Base-by-base conservation (phyloP, 2,888 invertebrate genomes). In the Hirtodrosophila histrioides region DNA sequence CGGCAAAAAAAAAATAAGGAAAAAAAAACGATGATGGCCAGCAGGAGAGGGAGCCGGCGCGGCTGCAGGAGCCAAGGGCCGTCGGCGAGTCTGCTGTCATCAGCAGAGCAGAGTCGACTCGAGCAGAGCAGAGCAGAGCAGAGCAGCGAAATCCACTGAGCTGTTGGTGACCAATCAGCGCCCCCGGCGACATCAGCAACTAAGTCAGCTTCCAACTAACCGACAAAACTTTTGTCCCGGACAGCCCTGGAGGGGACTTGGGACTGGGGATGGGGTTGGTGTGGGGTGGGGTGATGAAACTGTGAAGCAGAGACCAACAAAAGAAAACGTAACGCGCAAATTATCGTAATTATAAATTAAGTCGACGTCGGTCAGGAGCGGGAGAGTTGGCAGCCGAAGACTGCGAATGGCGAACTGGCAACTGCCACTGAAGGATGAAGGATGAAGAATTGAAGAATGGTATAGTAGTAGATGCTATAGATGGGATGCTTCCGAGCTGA, bases 311-410 rank as follows among this genome's bases (percentile, higher is more conserved):
- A 27, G 74, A 71, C 65, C 69, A 86, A 84, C 83, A 84, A 84
- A 84, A 86, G 82, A 87, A 83, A 83, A 83, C 86, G 87, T 81
- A 83, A 85, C 86, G 87, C 82, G 80, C 86, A 84, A 84, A 84
- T 84, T 84, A 84, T 84, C 84, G 84, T 84, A 84, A 84, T 84
- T 84, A 84, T 84, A 84, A 84, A 84, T 84, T 84, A 84, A 84
- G 84, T 88, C 86, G 88, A 86, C 84, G 70, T 88, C 53, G 86
- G 82, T 73, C 78, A 73, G 54, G 44, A 33, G 51, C 46, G 50
- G 24, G 35, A 36, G 60, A 35, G 49, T 17, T 23, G 35, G 36
- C 12, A 33, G 31, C 43, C 9, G n/a, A 35, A 49, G 57, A 41
- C 61, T 55, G 49, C 48, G n/a, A 56, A 63, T 50, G 50, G 39